Evolutionary conservation across 2,888 invertebrate genomes (phyloP), one percentile per base, ranked within the genome.

Genomic region (Drosophila algonquin): DNA sequence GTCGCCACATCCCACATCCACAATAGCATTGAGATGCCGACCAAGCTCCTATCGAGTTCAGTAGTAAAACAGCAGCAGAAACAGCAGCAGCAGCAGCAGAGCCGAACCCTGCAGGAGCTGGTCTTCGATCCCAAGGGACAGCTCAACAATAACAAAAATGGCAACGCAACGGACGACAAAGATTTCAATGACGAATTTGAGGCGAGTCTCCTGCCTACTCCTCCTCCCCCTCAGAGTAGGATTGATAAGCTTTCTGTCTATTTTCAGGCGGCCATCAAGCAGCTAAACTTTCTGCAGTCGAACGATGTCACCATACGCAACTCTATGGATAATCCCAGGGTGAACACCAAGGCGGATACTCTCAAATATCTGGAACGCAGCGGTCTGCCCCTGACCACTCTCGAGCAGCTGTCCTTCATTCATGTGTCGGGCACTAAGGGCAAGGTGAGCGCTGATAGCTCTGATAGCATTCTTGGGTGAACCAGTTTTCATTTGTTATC

Each of bases 391-490:
- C 73, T 95, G 21, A 93, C 95, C 1, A 94, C 95, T 73, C 91
- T 98, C 62, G 95, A 97, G 82, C 47, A 75, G 60, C 91, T 98
- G 18, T 96, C 97, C 60, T 94, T 98, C 48, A 98, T 99, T 88
- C 99, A 99, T 93, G 95, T 99, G 7, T 95, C 98, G 69, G 99
- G 99, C 10, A 99, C 99, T 1, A 99, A 99, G 93, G 99, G 99
- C 58, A 99, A 99, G 93, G 94, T 94, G 88, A 70, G 80, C 54
- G 9, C n/a, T 6, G 8, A n/a, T n/a, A 10, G 27, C 16, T 24
- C 10, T 32, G 14, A 40, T 2, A 14, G 40, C n/a, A 10, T 53
- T 50, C 3, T 45, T 47, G 18, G n/a, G 35, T 46, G 12, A 48
- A 62, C 58, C 45, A 50, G 54, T 35, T 16, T 24, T 10, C 35